Conservation (phyloP, 1,140 invertebrate species). For the Leptopilina clavipes region DNA sequence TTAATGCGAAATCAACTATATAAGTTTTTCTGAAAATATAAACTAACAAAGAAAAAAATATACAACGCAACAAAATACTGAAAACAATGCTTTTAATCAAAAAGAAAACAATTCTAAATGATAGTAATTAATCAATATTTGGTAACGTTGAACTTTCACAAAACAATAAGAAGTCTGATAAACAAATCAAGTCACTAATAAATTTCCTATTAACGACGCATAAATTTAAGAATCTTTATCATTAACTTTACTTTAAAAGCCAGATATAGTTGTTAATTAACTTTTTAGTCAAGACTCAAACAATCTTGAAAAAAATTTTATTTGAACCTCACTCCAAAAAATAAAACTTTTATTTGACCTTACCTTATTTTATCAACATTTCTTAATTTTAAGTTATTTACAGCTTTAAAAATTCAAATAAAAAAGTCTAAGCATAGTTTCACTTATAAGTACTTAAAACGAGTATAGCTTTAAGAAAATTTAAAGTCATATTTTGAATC, state of each 20-base stretch:
- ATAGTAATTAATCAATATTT: constrained; percentile 6
- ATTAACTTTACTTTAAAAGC: neutral
- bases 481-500: too few species aligned
- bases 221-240: constrained; percentile 6
- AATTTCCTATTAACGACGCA: constrained; percentile 19
- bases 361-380: too few species aligned
- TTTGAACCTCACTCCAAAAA: too few species aligned
- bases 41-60: neutral
- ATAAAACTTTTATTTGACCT: too few species aligned
- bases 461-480: too few species aligned
- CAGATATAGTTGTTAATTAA: constrained; percentile 1
- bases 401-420: too few species aligned
- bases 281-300: neutral
- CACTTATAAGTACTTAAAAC: too few species aligned
- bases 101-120: constrained; percentile 2
- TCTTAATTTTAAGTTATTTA: too few species aligned
- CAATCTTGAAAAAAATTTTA: too few species aligned
- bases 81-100: constrained; percentile 8
- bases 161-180: neutral
- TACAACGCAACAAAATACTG: neutral
- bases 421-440: too few species aligned
- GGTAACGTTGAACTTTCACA: constrained; percentile 11
- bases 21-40: neutral
- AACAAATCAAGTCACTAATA: constrained; percentile 8
- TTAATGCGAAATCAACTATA: neutral